Evolutionary conservation across 2,888 invertebrate species (phyloP), one percentile per base, ranked within the genome.

Genomic region (Microplitis manilae): DNA sequence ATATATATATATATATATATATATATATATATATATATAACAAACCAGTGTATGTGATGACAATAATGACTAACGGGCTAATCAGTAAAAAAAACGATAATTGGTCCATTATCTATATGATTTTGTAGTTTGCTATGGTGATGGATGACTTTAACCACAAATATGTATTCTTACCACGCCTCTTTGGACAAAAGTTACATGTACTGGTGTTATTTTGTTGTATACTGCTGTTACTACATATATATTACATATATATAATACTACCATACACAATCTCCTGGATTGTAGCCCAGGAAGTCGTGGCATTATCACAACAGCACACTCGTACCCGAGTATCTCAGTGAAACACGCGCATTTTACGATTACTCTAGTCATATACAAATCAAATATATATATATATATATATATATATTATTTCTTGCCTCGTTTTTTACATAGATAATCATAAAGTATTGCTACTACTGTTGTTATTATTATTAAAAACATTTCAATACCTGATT

Each of bases 241-340:
- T 30, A 50, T 50, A 13, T 13, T 13, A 50, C 2, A 50, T 50
- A 50, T 50, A 50, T 50, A 50, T 13, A 8, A 50, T 8, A 50
- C 6, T 9, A 9, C 50, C n/a, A 65, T 65, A 17, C 38, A 65
- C 65, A 65, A 65, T 65, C 65, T 65, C 65, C 20, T 65, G 65
- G 65, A 65, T 30, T 65, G 65, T 30, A 38, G 30, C 65, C 20
- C 71, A 71, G 71, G 71, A 71, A 71, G 71, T 68, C 68, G 41
- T 71, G 71, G 71, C 61, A 71, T 60, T 71, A 71, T 71, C 71
- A 39, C 71, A 5, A 61, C 71, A 60, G 61, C 71, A 71, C 62
- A 71, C 61, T 61, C 71, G 61, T 30, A 71, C 39, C 20, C 13
- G 50, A 60, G 61, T 71, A 71, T 71, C 71, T 71, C 71, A 61